Percentiles rank a stretch among this genome's conserved stretches.
phyloP scores from a whole-genome alignment of 2,888 invertebrate genomes.

The Leptopilina myrica region DNA sequence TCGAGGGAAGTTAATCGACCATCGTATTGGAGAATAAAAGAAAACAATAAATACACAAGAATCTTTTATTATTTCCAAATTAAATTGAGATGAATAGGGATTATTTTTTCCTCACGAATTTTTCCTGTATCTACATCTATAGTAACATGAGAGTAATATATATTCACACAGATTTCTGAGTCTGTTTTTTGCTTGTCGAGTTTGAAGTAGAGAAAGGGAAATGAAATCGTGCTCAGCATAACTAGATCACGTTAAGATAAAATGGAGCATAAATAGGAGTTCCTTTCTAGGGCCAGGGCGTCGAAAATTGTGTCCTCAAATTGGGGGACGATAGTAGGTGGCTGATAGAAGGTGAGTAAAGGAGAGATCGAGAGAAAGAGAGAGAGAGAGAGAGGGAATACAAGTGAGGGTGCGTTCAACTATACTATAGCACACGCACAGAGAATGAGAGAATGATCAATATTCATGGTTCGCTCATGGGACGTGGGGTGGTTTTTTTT shows the following conservation, averaged over 20 bases:
- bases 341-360: constrained; percentile 46
- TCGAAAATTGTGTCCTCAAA: constrained; percentile 41
- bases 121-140: too few species aligned
- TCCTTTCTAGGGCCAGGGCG: constrained; percentile 58
- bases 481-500: constrained; percentile 56
- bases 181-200: constrained; percentile 11
- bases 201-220: constrained; percentile 21
- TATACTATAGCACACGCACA: constrained; percentile 50
- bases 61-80: too few species aligned
- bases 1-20: too few species aligned
- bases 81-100: too few species aligned
- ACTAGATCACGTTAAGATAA: constrained; percentile 74
- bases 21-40: too few species aligned
- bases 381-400: too few species aligned
- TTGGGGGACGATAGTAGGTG: constrained; percentile 46
- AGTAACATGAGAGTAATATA: too few species aligned
- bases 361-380: constrained; percentile 36
- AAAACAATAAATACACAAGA: too few species aligned
- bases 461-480: constrained; percentile 71
- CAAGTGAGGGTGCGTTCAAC: constrained; percentile 55
- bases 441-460: constrained; percentile 73
- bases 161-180: too few species aligned
- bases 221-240: constrained; percentile 71
- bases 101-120: too few species aligned
- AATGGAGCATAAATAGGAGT: constrained; percentile 67